Percentiles rank a stretch among this genome's conserved stretches.
These are phyloP conservation scores for Sesia apiformis DNA, from an alignment of 2,888 invertebrate species.

Conservation along the genomic window DNA sequence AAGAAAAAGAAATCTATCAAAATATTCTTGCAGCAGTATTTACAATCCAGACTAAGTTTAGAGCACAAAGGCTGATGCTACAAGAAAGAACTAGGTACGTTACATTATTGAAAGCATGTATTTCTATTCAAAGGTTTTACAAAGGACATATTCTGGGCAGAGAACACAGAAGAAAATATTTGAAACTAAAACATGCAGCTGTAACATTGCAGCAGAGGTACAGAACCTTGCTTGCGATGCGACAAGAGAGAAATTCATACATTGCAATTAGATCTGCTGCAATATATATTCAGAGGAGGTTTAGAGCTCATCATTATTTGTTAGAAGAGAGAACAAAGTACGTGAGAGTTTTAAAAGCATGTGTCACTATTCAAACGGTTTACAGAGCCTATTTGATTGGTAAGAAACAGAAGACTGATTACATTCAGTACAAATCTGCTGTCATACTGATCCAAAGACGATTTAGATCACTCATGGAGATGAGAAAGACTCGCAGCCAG, in stretches of 20 bases:
- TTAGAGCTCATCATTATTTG: slow-evolving; percentile 43
- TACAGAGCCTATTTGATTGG: slow-evolving; percentile 34
- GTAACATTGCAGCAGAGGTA: slow-evolving; percentile 37
- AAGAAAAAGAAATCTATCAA: slow-evolving; percentile 29
- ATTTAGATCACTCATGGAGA: slow-evolving; percentile 33
- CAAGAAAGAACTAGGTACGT: slow-evolving; percentile 41
- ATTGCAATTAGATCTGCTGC: slow-evolving; percentile 20
- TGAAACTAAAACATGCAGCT: slow-evolving; percentile 28
- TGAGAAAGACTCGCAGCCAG: slow-evolving; percentile 23
- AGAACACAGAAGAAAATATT: slow-evolving; percentile 32
- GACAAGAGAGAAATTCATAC: slow-evolving; percentile 29
- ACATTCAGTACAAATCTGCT: slow-evolving; percentile 31
- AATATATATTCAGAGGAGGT: slow-evolving; percentile 41
- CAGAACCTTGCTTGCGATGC: slow-evolving; percentile 40
- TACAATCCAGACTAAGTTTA: slow-evolving; percentile 42
- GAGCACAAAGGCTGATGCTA: slow-evolving; percentile 40
- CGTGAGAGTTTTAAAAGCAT: slow-evolving; percentile 34
- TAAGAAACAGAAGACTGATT: slow-evolving; percentile 32
- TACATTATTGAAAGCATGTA: slow-evolving; percentile 33
- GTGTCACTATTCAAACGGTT: slow-evolving; percentile 48
- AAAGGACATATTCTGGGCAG: slow-evolving; percentile 31
- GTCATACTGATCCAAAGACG: slow-evolving; percentile 48
- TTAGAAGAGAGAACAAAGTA: slow-evolving; percentile 41
- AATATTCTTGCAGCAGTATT: slow-evolving; percentile 20
- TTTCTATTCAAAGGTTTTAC: slow-evolving; percentile 54